Conservation (phyloP, 2,113 vertebrate species). For the Prinia subflava region DNA sequence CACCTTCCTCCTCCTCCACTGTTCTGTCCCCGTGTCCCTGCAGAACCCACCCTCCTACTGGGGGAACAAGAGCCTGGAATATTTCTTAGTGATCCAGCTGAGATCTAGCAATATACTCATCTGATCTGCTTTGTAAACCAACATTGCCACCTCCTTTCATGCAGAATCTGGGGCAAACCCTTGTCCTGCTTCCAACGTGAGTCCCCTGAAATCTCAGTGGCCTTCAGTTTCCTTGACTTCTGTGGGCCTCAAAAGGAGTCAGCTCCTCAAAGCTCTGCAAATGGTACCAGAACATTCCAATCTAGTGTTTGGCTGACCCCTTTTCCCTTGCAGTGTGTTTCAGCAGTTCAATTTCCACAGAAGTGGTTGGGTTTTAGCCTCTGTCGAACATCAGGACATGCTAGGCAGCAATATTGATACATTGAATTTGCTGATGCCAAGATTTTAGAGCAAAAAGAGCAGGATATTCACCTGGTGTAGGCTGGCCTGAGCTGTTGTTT, state of each 20-base stretch:
- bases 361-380: neutral
- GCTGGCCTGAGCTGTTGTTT: neutral
- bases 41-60: neutral
- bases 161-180: neutral
- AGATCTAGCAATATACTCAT: neutral
- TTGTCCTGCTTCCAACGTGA: neutral
- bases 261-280: neutral
- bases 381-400: neutral
- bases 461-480: neutral
- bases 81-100: neutral
- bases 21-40: too few species aligned
- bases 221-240: neutral
- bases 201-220: neutral
- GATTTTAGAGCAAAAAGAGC: neutral
- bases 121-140: neutral
- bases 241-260: neutral
- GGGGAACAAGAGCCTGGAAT: neutral
- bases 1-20: neutral
- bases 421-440: neutral
- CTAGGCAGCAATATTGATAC: neutral
- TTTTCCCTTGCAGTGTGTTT: neutral
- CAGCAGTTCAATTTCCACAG: neutral
- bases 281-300: neutral
- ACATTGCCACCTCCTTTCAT: neutral
- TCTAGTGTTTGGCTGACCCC: neutral